Evolutionary conservation across 2,888 invertebrate genomes (phyloP), one percentile per base, ranked within the genome.

Genomic region (Aphidoletes aphidimyza): DNA sequence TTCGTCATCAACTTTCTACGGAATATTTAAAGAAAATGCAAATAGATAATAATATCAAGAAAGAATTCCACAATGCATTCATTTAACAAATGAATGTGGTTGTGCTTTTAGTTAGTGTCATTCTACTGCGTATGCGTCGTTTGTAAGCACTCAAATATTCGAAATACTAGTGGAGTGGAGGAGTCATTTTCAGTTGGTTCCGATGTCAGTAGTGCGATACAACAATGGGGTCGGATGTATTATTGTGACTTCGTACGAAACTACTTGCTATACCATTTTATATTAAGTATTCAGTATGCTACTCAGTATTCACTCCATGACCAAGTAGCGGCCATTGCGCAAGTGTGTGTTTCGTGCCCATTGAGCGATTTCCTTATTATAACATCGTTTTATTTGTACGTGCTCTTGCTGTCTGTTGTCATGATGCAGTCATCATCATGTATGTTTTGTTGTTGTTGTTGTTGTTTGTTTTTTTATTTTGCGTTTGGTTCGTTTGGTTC

Each of bases 361-460:
- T 69, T 69, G 69, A 69, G 69, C 69, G 30, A 69, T 69, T 69
- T 69, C 69, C 69, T 69, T n/a, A 69, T 69, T 69, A 69, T 69
- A 14, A n/a, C n/a, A n/a, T n/a, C 69, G 17, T 22, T 69, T n/a
- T 30, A 11, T 69, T 69, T 69, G 30, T 69, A 69, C 30, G 34
- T 69, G 69, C n/a, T 34, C n/a, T n/a, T n/a, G n/a, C n/a, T n/a
- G n/a, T n/a, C n/a, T n/a, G n/a, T 69, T 69, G 30, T 69, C 9
- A 69, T 69, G 69, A 69, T 69, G 69, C 2, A 14, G 19, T 14
- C 69, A 69, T 69, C 69, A 69, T 69, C 69, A 30, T 14, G 19
- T 19, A n/a, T 14, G 54, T 54, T 54, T 6, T 54, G 22, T 54
- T 54, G 54, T 19, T 47, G 14, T 54, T 54, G 2, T 54, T 22